A percentile compares a stretch with the other conserved stretches of the same genome.
Evolutionary conservation across 2,888 invertebrate genomes (phyloP).

Genomic region (Onchidella celtica): DNA sequence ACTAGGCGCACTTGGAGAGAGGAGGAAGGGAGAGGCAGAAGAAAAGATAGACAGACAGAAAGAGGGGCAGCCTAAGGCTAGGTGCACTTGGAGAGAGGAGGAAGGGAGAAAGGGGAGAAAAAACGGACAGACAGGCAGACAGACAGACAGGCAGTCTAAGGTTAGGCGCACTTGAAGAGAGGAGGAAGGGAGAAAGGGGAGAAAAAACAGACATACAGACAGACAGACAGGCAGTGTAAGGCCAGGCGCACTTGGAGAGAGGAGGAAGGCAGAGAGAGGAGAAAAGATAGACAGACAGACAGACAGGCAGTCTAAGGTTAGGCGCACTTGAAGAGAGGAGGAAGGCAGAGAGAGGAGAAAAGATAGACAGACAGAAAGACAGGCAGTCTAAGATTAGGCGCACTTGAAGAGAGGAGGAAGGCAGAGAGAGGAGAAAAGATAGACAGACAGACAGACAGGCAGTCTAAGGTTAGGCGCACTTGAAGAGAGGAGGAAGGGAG

Average conservation of each 20-base stretch:
- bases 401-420: background rate
- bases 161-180: background rate
- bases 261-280: background rate
- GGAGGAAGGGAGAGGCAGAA: background rate
- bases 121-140: background rate
- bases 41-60: background rate
- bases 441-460: background rate
- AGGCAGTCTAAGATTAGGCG: background rate
- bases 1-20: background rate
- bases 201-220: background rate
- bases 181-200: background rate
- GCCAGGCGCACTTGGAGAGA: no score
- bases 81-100: background rate
- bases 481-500: background rate
- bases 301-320: background rate
- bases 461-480: background rate
- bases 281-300: background rate
- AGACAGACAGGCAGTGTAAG: background rate
- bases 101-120: background rate
- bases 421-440: background rate
- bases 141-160: background rate
- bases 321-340: background rate
- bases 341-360: background rate
- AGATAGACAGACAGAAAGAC: constrained; percentile 7
- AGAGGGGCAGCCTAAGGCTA: no score